phyloP scores from a whole-genome alignment of 2,797 vertebrate genomes.

The Eulemur rubriventer region DNA sequence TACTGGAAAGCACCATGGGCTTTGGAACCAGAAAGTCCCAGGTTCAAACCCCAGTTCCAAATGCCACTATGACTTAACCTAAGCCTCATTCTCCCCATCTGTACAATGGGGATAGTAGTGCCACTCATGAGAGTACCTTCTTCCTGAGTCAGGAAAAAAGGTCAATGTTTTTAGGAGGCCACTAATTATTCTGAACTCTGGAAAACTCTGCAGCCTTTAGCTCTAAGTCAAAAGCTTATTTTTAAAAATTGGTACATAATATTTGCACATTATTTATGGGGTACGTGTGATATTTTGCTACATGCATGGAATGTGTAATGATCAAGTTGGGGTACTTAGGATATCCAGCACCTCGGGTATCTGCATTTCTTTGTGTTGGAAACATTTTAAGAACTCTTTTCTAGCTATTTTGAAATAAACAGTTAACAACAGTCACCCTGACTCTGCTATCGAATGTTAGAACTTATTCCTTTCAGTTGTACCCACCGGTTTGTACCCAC shows the following conservation, averaged over 20 bases:
- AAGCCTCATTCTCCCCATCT: not conserved
- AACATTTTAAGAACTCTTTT: not conserved
- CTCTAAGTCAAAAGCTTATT: not conserved
- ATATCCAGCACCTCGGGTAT: not conserved
- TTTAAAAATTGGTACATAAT: not conserved
- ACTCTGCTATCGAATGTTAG: not conserved
- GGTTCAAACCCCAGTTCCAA: not conserved
- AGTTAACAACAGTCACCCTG: not conserved
- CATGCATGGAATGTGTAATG: not conserved
- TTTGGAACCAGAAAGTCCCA: not conserved
- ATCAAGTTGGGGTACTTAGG: not conserved
- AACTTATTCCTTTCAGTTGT: not conserved
- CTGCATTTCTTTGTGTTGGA: not conserved
- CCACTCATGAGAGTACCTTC: no score
- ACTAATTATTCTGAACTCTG: not conserved
- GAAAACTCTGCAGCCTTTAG: not conserved
- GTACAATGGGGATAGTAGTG: not conserved
- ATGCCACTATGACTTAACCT: not conserved
- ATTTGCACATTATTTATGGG: not conserved
- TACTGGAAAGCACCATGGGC: not conserved
- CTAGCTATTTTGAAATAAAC: not conserved
- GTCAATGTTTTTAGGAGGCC: not conserved
- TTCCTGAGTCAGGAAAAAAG: not conserved
- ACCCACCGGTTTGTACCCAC: not conserved
- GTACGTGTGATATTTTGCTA: not conserved